Evolutionary conservation across 2,888 invertebrate species (phyloP), one percentile per base, ranked within the genome.

Genomic region (Anoncus sp.): DNA sequence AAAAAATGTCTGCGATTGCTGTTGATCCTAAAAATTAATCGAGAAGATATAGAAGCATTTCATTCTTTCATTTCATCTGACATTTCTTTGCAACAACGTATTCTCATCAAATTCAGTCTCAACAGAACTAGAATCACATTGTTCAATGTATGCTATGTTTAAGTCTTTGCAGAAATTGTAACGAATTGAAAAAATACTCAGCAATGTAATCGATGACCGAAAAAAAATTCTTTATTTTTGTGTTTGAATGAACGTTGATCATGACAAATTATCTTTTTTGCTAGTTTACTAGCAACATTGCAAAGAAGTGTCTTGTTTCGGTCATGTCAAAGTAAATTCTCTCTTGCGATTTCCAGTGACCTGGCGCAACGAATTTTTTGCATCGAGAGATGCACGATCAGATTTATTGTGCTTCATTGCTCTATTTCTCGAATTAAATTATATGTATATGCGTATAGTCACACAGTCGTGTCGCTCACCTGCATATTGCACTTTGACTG

Each of bases 401-500:
- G 55, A 35, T 47, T 57, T 27, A 40, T 57, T 27, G 57, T 84
- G 79, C 80, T 73, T 80, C 45, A 43, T 43, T 65, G 40, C 38
- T 57, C 45, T 45, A 59, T 43, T 66, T 55, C 20, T 55, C 77
- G 72, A 74, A 62, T 59, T 27, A 40, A 31, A 57, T 24, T 53
- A 24, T 24, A 55, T 22, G 43, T 47, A 55, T 43, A 55, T 49
- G 2, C 31, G 14, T 47, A 35, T 18, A 24, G 10, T 38, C 4
- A 38, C 18, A 40, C 47, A 31, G 38, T 49, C 10, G 38, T 18
- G 35, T 51, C 7, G 73, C 92, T 93, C 94, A 98, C 98, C 98
- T 97, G 97, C 99, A 99, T 91, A 99, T 99, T 86, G 99, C 99
- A 92, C 98, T 98, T 94, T 99, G 99, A 92, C 98, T 98, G 92